Base-by-base conservation (phyloP, 2,797 vertebrate genomes). In the Heteromormyrus szaboi region DNA sequence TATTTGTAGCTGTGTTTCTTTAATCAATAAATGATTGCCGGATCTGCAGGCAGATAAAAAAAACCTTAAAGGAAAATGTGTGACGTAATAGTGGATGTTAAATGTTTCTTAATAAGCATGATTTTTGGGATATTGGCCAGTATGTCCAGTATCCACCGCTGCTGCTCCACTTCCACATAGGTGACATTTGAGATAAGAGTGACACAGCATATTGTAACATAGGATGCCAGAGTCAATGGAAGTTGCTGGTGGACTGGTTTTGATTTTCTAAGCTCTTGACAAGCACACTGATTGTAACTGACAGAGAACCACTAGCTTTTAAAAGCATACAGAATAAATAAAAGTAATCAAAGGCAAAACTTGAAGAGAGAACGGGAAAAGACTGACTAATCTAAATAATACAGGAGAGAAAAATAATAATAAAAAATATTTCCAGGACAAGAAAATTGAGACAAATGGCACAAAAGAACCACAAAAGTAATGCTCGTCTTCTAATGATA, bases 391-490 rank as follows among this genome's bases (percentile, higher is more conserved):
- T 88, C 22, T 85, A 54, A 54, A 62, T 46, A 84, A 62, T 88
- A 88, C 29, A 37, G 85, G 50, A 84, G 41, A 81, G 88, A 83
- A 51, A 88, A 84, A 88, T 84, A 84, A 83, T 44, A 48, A 76
- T 44, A 76, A 37, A 51, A 84, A 46, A 84, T 7, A 79, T 41
- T 87, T 65, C 84, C 37, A 87, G 89, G 84, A 44, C 56, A 90
- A 56, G 88, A 41, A 91, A 91, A 90, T 91, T 92, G 89, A 51
- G 88, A 90, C 88, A 91, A 90, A 90, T 81, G 90, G 90, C 90
- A 29, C 76, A 92, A 92, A 91, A 84, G 86, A 91, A 92, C 93
- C 91, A 90, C 51, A 0, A 92, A 91, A 90, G 89, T 76, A 87
- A 33, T 62, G 83, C 19, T 62, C 48, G 1, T 83, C 56, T 81